Conservation (phyloP, 2,797 vertebrate genomes). For the Enteromius radiatus region DNA sequence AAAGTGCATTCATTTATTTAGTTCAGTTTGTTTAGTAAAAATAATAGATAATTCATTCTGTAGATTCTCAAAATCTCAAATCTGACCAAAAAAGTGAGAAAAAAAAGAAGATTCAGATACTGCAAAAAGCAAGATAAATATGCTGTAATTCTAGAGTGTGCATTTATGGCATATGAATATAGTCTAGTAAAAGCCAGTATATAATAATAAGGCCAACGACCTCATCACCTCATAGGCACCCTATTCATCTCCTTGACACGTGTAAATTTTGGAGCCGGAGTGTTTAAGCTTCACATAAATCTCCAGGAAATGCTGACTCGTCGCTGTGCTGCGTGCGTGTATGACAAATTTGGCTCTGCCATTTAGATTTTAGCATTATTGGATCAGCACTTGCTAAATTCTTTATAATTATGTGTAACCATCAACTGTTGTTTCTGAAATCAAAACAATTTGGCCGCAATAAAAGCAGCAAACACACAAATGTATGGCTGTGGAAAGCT, state of each 20-base stretch:
- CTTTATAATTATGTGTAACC: conserved; percentile 32
- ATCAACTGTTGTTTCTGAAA: conserved; percentile 40
- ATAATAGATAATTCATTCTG: neutral
- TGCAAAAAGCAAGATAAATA: too few relatives aligned
- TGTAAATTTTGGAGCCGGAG: neutral
- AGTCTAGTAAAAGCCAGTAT: neutral
- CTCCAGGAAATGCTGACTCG: neutral
- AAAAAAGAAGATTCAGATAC: neutral
- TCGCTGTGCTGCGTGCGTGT: neutral
- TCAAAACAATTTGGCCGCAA: conserved; percentile 31
- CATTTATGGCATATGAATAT: neutral
- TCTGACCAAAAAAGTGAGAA: neutral
- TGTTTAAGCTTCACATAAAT: conserved; percentile 15
- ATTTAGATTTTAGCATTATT: conserved; percentile 34
- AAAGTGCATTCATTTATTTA: neutral
- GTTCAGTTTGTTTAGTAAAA: neutral
- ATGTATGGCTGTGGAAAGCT: conserved; percentile 28
- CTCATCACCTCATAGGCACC: neutral
- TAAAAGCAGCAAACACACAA: conserved; percentile 26
- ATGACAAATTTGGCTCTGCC: conserved; percentile 23
- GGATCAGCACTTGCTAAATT: conserved; percentile 31
- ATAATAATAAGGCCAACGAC: neutral
- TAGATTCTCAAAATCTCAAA: too few relatives aligned
- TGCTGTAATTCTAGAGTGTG: neutral
- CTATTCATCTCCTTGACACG: neutral